Conservation (phyloP, 2,888 invertebrate species). For the Nomada fucata region DNA sequence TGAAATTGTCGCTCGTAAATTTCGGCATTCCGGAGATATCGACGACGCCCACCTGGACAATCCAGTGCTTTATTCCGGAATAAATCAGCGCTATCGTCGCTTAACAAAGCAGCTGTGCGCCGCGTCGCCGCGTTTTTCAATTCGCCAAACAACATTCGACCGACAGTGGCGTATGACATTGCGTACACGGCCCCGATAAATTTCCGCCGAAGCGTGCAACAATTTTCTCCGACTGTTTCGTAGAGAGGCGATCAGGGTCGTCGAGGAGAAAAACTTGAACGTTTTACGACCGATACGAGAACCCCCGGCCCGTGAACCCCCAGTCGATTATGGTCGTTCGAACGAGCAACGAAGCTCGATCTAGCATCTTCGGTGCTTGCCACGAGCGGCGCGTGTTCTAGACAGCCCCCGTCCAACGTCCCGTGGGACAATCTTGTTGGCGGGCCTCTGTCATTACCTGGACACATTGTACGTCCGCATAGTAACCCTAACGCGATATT, state of each 20-base stretch:
- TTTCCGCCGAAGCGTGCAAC: not conserved
- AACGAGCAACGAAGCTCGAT: conserved; percentile 48
- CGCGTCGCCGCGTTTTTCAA: conserved; percentile 33
- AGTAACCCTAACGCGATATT: conserved; percentile 74
- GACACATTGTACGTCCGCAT: conserved; percentile 70
- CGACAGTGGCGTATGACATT: not conserved
- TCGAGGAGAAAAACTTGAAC: not conserved
- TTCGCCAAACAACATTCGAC: not conserved
- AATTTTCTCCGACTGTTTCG: not conserved
- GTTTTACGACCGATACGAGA: conserved; percentile 22
- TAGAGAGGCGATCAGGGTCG: not conserved
- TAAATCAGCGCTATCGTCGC: conserved; percentile 35
- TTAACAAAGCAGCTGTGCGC: conserved; percentile 35
- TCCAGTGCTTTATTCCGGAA: conserved; percentile 35
- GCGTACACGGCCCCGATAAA: not conserved
- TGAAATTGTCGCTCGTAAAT: conserved; percentile 50
- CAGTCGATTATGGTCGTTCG: conserved; percentile 50
- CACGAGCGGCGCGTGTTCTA: conserved; percentile 65
- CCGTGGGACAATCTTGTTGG: conserved; percentile 69
- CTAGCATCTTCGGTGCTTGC: conserved; percentile 57
- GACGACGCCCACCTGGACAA: conserved; percentile 53
- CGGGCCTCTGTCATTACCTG: conserved; percentile 71
- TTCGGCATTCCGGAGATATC: conserved; percentile 49
- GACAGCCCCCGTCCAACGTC: conserved; percentile 66
- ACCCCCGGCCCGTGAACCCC: not conserved